phyloP scores from a whole-genome alignment of 2,888 invertebrate species.

The Xylota sylvarum region DNA sequence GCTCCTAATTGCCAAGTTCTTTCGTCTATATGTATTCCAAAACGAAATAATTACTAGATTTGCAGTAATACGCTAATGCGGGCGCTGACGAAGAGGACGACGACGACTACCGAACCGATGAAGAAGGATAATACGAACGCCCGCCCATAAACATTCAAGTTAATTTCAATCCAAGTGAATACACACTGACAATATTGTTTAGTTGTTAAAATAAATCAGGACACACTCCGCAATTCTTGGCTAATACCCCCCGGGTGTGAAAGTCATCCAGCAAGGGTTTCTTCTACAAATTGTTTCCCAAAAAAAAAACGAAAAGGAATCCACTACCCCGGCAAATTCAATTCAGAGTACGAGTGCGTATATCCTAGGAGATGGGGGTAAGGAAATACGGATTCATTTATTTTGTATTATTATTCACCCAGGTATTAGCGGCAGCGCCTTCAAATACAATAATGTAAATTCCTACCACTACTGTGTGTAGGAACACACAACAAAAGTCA shows the following conservation, averaged over 20 bases:
- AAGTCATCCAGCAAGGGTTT: slow-evolving; percentile 68
- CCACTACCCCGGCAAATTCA: slow-evolving; percentile 29
- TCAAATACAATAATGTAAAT: slow-evolving; percentile 59
- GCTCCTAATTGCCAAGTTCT: slow-evolving; percentile 65
- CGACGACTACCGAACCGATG: not conserved
- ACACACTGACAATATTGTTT: slow-evolving; percentile 77
- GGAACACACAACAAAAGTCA: slow-evolving; percentile 61
- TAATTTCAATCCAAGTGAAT: slow-evolving; percentile 77
- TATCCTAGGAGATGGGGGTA: slow-evolving; percentile 9
- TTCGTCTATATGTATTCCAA: slow-evolving; percentile 20
- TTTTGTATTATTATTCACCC: slow-evolving; percentile 61
- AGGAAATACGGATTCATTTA: slow-evolving; percentile 41
- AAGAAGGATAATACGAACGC: slow-evolving; percentile 55
- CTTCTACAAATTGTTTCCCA: slow-evolving; percentile 67
- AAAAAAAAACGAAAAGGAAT: slow-evolving; percentile 8
- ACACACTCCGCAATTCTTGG: slow-evolving; percentile 74
- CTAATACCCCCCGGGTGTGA: slow-evolving; percentile 77
- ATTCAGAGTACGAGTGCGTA: slow-evolving; percentile 42
- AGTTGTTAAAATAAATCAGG: slow-evolving; percentile 77
- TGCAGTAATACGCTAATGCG: slow-evolving; percentile 66
- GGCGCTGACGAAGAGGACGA: slow-evolving; percentile 20
- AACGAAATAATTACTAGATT: slow-evolving; percentile 68
- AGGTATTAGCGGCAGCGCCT: slow-evolving; percentile 63
- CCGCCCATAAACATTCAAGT: slow-evolving; percentile 76
- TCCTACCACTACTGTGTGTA: slow-evolving; percentile 27